Evolutionary conservation across 2,797 vertebrate species (phyloP), one percentile per base, ranked within the genome.

Genomic region (Cetoscarus ocellatus): DNA sequence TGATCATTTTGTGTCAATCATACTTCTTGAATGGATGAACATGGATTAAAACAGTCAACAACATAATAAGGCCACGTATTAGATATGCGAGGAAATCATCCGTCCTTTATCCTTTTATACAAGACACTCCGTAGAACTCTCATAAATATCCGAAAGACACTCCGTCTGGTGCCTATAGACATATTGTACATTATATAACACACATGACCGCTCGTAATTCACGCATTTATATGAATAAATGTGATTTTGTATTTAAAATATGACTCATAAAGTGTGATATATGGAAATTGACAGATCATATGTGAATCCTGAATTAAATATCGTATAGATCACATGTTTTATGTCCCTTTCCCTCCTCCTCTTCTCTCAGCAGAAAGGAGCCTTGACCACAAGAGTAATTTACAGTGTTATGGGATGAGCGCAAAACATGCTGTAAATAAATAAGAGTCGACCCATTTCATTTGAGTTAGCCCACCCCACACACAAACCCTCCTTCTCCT

Each of bases 341-440:
- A 92, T 93, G 88, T 90, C 77, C 79, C 73, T 77, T 82, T 70
- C 72, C 62, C 71, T 40, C 13, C 74, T 7, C 61, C 85, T 88
- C 77, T 75, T 86, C 84, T 89, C 72, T 85, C 73, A 81, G 87
- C 88, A 85, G 87, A 91, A 85, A 72, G 86, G 88, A 94, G 83
- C 94, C 92, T 95, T 95, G 94, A 94, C 93, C 94, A 92, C 40
- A 90, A 79, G 67, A 87, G 89, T 94, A 94, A 95, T 95, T 94
- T 95, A 95, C 92, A 93, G 92, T 94, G 93, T 95, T 95, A 92
- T 94, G 93, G 88, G 92, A 94, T 83, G 89, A 91, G 93, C 73
- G 91, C 89, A 94, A 94, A 95, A 94, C 94, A 94, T 83, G 93
- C 91, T 91, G 94, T 95, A 95, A 95, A 95, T 95, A 95, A 95